Base-by-base conservation (phyloP, 2,113 vertebrate genomes). In the Zosterops lateralis region DNA sequence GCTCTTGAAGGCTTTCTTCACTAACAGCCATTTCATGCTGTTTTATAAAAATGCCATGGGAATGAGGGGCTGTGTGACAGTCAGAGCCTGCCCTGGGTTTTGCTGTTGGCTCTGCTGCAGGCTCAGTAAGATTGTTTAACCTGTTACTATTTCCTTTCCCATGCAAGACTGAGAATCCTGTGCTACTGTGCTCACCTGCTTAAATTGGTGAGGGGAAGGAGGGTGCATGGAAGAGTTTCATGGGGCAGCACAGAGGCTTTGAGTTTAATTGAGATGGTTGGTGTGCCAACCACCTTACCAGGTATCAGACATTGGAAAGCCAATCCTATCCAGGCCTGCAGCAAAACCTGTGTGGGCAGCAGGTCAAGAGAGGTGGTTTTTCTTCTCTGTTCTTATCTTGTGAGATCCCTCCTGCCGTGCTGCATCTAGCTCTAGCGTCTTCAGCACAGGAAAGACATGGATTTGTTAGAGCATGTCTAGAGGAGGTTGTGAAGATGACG, bases 81-180 rank as follows among this genome's bases (percentile, higher is more conserved):
- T 29, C 26, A 6, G 78, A 89, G 78, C 56, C 36, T 53, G 21
- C 12, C 8, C 50, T 54, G 70, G 22, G 12, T 26, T 86, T 67
- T 81, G 76, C 65, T 89, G 32, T 28, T 65, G 81, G 40, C 70
- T 84, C 11, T 67, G 70, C 87, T 67, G 50, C 66, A 75, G 74
- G 40, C 53, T n/a, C 31, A 7, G 13, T 40, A 48, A 29, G 42
- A 26, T 36, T 28, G 48, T 64, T 84, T 84, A 48, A 84, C 66
- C 21, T 68, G 36, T 48, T 57, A 22, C 25, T 57, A 7, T 56
- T 91, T 42, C 72, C 51, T 54, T 80, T 91, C 21, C 74, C 8
- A 4, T 65, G 36, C 22, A 9, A 17, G 48, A 25, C 48, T 65
- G 85, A 56, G 54, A 64, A 70, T 74, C 51, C 42, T 68, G 32